Percentiles rank a stretch among this genome's conserved stretches.
Evolutionary conservation across 2,797 vertebrate genomes (phyloP).

Genomic region (Sparidentex hasta): DNA sequence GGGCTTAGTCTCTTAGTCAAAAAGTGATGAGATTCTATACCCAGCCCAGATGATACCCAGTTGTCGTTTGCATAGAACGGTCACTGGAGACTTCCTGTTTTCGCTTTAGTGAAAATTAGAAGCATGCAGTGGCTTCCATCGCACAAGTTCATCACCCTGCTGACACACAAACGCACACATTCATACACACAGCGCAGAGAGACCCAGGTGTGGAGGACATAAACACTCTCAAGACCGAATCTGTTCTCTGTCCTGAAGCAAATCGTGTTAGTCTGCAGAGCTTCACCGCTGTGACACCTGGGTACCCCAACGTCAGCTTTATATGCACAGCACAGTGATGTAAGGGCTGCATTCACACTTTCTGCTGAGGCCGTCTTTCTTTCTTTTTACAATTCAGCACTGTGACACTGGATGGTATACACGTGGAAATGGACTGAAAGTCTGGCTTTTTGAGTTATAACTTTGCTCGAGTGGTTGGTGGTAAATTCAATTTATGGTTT

Average conservation of each 20-base stretch:
- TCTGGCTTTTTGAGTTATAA: neutral
- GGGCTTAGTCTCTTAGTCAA: too few relatives aligned
- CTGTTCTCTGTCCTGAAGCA: conserved; percentile 38
- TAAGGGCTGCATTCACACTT: neutral
- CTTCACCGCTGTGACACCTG: conserved; percentile 58
- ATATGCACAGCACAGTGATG: conserved; percentile 7
- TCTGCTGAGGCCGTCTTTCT: conserved; percentile 18
- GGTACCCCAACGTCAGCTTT: conserved; percentile 22
- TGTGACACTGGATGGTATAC: neutral
- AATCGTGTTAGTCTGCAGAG: conserved; percentile 38
- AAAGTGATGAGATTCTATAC: neutral
- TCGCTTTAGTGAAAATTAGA: neutral
- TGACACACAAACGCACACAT: conserved; percentile 4
- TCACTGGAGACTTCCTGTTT: neutral
- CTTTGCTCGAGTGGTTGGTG: too few relatives aligned
- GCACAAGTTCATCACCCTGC: neutral
- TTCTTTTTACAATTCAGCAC: conserved; percentile 22
- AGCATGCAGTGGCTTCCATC: neutral
- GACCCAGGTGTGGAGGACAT: conserved; percentile 56
- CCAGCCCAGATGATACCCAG: too few relatives aligned
- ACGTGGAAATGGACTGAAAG: neutral
- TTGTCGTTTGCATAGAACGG: neutral
- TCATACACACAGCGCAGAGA: neutral
- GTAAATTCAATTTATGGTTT: neutral
- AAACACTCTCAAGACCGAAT: conserved; percentile 38